phyloP scores from a whole-genome alignment of 2,888 invertebrate species.

The Calliphora vomitoria region DNA sequence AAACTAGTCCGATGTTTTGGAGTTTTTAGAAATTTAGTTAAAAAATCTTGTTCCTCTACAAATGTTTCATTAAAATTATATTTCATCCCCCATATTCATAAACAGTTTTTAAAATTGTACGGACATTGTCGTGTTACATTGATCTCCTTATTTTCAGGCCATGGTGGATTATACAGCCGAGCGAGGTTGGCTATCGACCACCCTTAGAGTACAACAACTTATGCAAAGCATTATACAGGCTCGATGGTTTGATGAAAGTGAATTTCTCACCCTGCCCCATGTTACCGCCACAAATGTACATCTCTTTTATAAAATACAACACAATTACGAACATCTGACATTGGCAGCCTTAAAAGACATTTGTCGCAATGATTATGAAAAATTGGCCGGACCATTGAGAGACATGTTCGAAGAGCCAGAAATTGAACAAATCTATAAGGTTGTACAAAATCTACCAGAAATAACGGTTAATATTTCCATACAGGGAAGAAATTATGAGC shows the following conservation, averaged over 20 bases:
- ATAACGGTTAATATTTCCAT: slow-evolving; percentile 86
- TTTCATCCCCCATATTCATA: not conserved
- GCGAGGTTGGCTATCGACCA: slow-evolving; percentile 94
- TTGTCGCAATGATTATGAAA: slow-evolving; percentile 86
- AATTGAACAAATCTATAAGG: slow-evolving; percentile 88
- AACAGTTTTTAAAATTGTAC: too few relatives aligned
- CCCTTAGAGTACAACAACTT: slow-evolving; percentile 90
- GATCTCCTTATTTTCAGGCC: slow-evolving; percentile 87
- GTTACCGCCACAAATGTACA: slow-evolving; percentile 88
- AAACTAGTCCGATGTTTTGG: not conserved
- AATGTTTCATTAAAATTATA: too few relatives aligned
- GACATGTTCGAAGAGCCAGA: slow-evolving; percentile 88
- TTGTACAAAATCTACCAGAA: slow-evolving; percentile 88
- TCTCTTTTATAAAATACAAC: slow-evolving; percentile 85
- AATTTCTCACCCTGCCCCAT: slow-evolving; percentile 91
- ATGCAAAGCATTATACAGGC: slow-evolving; percentile 97
- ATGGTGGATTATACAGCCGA: slow-evolving; percentile 98
- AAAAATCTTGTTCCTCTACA: too few relatives aligned
- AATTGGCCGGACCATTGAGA: slow-evolving; percentile 87
- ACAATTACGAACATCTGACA: slow-evolving; percentile 79
- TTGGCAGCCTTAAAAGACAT: slow-evolving; percentile 82
- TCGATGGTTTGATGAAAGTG: slow-evolving; percentile 91
- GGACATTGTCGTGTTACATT: too few relatives aligned
- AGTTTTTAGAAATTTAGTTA: not conserved
- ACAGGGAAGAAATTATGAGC: slow-evolving; percentile 85